A percentile compares a stretch with the other conserved stretches of the same genome.
These are phyloP conservation scores for Dromius quadrimaculatus DNA, from an alignment of 2,888 invertebrate species.

Conservation along the genomic window DNA sequence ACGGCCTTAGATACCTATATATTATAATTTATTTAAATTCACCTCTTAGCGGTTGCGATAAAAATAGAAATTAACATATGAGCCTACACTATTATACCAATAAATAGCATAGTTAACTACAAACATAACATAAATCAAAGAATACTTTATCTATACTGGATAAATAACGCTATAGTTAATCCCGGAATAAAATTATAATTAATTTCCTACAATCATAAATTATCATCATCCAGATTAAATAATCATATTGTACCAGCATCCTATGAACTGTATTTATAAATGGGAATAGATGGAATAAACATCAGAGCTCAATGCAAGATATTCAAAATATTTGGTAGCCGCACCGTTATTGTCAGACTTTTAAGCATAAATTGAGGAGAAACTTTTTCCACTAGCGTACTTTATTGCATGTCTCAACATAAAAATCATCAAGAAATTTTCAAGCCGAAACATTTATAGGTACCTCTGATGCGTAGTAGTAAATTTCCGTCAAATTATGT, in stretches of 20 bases:
- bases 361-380: constrained; percentile 14
- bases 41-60: too few relatives aligned
- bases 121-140: background rate
- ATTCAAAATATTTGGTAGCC: constrained; percentile 33
- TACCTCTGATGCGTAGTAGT: too few relatives aligned
- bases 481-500: too few relatives aligned
- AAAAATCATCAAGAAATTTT: constrained; percentile 27
- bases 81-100: too few relatives aligned
- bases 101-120: too few relatives aligned
- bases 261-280: background rate
- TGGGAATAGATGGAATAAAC: background rate
- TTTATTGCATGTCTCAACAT: constrained; percentile 41
- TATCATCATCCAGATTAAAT: constrained; percentile 7
- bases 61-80: too few relatives aligned
- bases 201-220: constrained; percentile 17
- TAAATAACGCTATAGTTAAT: background rate
- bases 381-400: constrained; percentile 30
- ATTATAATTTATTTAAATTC: too few relatives aligned
- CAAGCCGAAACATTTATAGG: too few relatives aligned
- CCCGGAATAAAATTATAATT: constrained; percentile 33
- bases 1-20: too few relatives aligned
- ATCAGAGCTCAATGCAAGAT: background rate
- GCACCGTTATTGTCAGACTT: constrained; percentile 14
- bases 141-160: background rate
- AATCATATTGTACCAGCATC: constrained; percentile 3